Conservation (phyloP, 2,113 vertebrate genomes). For the Tetraodon nigroviridis region DNA sequence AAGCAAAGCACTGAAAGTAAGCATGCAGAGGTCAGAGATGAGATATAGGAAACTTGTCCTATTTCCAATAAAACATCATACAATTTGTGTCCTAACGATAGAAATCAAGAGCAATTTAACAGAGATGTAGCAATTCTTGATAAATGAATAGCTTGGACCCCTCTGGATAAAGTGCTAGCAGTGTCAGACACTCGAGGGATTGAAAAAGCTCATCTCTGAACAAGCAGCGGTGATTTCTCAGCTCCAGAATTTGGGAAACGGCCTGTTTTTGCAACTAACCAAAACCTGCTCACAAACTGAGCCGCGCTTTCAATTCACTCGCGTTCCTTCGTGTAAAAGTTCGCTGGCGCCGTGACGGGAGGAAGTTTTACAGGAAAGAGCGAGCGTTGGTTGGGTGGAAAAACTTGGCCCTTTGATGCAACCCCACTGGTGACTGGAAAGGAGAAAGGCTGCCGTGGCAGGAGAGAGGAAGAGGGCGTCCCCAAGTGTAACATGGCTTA, state of each 20-base stretch:
- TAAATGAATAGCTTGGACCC: constrained; percentile 2
- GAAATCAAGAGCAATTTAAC: constrained; percentile 3
- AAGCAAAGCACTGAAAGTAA: constrained; percentile 38
- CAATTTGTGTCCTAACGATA: neutral
- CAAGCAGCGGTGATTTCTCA: constrained; percentile 70
- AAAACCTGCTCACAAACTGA: constrained; percentile 34
- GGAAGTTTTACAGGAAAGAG: constrained; percentile 66
- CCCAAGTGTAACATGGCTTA: constrained; percentile 41
- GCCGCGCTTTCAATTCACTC: constrained; percentile 50
- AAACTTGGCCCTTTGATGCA: constrained; percentile 80
- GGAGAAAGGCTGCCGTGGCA: constrained; percentile 68
- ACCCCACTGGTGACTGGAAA: constrained; percentile 65
- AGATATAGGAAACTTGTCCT: constrained; percentile 20
- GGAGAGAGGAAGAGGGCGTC: constrained; percentile 57
- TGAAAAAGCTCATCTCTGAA: constrained; percentile 18
- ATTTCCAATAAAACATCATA: constrained; percentile 11
- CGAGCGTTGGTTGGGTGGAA: constrained; percentile 73
- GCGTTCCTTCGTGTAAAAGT: constrained; percentile 61
- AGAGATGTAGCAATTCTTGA: neutral
- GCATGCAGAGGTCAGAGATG: constrained; percentile 57
- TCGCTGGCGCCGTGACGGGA: constrained; percentile 10
- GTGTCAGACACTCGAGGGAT: constrained; percentile 42
- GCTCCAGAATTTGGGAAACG: constrained; percentile 75
- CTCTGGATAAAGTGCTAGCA: constrained; percentile 68
- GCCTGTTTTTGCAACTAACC: constrained; percentile 78